Evolutionary conservation across 2,113 vertebrate genomes (phyloP).

Genomic region (Aviceda subcristata): DNA sequence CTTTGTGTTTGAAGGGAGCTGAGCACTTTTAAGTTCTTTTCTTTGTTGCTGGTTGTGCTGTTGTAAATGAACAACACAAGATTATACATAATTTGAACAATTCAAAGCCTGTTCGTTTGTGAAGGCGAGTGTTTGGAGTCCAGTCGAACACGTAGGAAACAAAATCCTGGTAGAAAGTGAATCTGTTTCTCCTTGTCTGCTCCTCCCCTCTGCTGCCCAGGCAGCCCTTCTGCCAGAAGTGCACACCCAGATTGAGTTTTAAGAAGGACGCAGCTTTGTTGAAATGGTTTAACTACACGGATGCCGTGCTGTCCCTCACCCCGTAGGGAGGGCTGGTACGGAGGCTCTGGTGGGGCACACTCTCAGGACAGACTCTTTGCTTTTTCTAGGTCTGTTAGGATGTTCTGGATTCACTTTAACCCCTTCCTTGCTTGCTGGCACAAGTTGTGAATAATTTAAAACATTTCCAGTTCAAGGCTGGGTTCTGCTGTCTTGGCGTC

Average conservation of each 20-base stretch:
- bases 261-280: not conserved
- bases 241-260: not conserved
- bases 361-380: not conserved
- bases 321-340: not conserved
- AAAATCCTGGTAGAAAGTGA: not conserved
- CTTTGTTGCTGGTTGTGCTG: not conserved
- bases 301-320: not conserved
- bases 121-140: rapidly evolving
- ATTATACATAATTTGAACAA: not conserved
- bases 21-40: not conserved
- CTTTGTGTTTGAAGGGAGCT: not conserved
- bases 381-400: not conserved
- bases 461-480: not conserved
- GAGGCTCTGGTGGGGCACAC: not conserved
- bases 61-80: not conserved
- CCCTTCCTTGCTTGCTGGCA: not conserved
- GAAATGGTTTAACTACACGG: not conserved
- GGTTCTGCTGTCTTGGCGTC: not conserved
- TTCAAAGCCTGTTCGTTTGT: not conserved
- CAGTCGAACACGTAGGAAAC: not conserved
- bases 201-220: not conserved
- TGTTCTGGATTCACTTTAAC: not conserved
- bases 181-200: not conserved
- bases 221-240: not conserved
- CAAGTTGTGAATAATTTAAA: not conserved